Conservation (phyloP, 37 sponge, comb jelly and placozoan genomes). For the Sycon ciliatum region DNA sequence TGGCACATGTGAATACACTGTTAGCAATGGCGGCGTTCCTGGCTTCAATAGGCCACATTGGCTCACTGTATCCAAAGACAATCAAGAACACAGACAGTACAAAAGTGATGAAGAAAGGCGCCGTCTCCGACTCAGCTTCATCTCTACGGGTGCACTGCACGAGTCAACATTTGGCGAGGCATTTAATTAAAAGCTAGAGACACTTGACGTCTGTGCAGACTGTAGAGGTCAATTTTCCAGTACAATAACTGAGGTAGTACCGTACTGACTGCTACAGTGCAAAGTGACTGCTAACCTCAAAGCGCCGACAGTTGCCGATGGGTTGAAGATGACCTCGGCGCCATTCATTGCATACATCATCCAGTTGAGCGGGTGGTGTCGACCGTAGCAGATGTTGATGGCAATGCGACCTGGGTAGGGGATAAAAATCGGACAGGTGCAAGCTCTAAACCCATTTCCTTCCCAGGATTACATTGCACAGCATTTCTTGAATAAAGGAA, state of each 20-base stretch:
- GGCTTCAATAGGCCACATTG: constrained; percentile 97
- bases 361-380: constrained; percentile 95
- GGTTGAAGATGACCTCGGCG: constrained; percentile 94
- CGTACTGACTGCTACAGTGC: background rate
- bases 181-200: background rate
- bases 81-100: background rate
- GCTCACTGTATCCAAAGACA: constrained; percentile 58
- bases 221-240: background rate
- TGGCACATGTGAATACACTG: constrained; percentile 74
- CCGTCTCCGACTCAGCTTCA: background rate
- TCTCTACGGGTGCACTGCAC: background rate
- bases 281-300: constrained; percentile 44
- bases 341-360: constrained; percentile 82
- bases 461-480: background rate
- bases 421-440: background rate
- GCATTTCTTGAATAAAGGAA: too few relatives aligned
- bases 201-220: background rate
- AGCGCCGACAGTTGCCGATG: constrained; percentile 92
- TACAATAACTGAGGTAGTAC: background rate
- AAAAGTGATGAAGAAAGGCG: background rate
- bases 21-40: constrained; percentile 86
- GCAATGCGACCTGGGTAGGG: constrained; percentile 60
- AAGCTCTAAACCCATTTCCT: background rate
- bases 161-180: background rate
- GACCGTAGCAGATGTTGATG: constrained; percentile 88